phyloP scores from a whole-genome alignment of 2,113 vertebrate genomes.

The Rallus limicola region DNA sequence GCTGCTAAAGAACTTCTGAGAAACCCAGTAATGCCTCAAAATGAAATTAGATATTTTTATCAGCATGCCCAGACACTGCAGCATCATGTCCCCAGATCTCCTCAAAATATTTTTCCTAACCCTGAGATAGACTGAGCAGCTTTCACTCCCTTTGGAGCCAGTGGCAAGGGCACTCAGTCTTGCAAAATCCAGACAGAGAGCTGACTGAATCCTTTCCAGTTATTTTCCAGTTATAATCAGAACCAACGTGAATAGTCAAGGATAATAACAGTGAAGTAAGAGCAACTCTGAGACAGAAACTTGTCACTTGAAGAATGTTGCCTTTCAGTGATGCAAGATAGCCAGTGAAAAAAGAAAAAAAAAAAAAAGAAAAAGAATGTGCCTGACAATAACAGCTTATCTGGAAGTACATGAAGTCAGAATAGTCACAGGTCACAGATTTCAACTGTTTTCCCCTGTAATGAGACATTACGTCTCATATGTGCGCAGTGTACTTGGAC shows the following conservation, averaged over 20 bases:
- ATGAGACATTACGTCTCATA: background rate
- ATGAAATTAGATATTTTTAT: conserved; percentile 53
- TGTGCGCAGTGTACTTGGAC: background rate
- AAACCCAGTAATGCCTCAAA: conserved; percentile 8
- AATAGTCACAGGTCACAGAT: background rate
- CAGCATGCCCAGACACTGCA: background rate
- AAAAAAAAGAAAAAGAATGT: background rate
- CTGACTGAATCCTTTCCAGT: background rate
- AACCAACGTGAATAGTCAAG: background rate
- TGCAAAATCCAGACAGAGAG: background rate
- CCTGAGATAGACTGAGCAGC: conserved; percentile 8
- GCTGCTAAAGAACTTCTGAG: conserved; percentile 23
- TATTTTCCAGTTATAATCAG: background rate
- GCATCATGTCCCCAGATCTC: background rate
- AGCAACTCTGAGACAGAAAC: background rate
- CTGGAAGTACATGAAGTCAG: background rate
- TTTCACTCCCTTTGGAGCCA: conserved; percentile 4
- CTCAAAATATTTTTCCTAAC: conserved; percentile 43
- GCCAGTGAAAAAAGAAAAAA: background rate
- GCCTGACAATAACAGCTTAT: background rate
- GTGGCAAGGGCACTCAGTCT: conserved; percentile 1
- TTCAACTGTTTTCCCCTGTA: background rate
- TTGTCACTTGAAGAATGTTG: background rate
- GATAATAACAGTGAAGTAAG: background rate
- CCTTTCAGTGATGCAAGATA: background rate